phyloP scores from a whole-genome alignment of 1,140 invertebrate genomes.

The Danaus melanippus region DNA sequence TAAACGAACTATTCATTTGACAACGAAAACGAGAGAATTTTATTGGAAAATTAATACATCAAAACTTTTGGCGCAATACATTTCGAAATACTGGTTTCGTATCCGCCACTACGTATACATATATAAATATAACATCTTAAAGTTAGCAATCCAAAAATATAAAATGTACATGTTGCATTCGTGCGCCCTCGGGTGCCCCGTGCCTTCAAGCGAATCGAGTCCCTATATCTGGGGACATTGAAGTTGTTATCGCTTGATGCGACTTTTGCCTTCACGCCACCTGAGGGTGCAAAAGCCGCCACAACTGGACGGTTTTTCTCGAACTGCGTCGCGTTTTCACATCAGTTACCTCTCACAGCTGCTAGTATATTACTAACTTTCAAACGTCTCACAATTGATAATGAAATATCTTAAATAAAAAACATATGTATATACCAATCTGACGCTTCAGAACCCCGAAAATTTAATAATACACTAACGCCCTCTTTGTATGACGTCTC shows the following conservation, averaged over 20 bases:
- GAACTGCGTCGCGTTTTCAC: slow-evolving; percentile 57
- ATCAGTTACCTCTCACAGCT: slow-evolving; percentile 33
- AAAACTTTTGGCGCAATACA: slow-evolving; percentile 70
- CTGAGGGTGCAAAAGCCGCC: slow-evolving; percentile 66
- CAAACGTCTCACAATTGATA: slow-evolving; percentile 8
- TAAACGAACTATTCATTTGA: slow-evolving; percentile 63
- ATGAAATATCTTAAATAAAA: slow-evolving; percentile 1
- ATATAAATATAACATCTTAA: slow-evolving; percentile 73
- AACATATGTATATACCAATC: slow-evolving; percentile 1
- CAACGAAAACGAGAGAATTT: slow-evolving; percentile 54
- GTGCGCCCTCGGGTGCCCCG: slow-evolving; percentile 57
- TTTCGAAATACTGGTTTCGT: slow-evolving; percentile 65
- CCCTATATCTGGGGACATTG: slow-evolving; percentile 26
- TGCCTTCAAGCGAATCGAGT: slow-evolving; percentile 42
- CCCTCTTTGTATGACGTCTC: slow-evolving; percentile 30
- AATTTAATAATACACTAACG: slow-evolving; percentile 28
- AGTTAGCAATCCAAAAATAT: slow-evolving; percentile 72
- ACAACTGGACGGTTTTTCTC: slow-evolving; percentile 68
- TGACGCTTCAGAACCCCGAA: slow-evolving; percentile 17
- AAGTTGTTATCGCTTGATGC: slow-evolving; percentile 39
- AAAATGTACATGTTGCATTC: slow-evolving; percentile 68
- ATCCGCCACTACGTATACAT: slow-evolving; percentile 70
- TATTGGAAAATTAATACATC: slow-evolving; percentile 67
- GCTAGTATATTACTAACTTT: slow-evolving; percentile 37
- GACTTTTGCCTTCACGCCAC: slow-evolving; percentile 51